Evolutionary conservation across 1,140 invertebrate genomes (phyloP).

Genomic region (Philopotamus ludificatus): DNA sequence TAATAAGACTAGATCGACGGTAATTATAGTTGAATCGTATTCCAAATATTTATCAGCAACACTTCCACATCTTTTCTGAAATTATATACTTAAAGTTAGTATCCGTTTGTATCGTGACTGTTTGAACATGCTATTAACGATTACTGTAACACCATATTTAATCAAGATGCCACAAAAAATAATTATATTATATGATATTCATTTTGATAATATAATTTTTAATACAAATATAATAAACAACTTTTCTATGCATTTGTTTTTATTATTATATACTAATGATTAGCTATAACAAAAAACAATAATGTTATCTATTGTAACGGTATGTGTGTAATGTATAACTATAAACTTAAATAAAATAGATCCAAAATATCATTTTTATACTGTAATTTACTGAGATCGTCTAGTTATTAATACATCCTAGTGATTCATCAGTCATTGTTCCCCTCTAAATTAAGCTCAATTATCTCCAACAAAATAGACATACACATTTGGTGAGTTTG

Average conservation of each 20-base stretch:
- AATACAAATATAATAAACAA: no score
- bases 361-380: neutral
- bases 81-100: constrained; percentile 44
- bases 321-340: neutral
- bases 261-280: no score
- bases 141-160: neutral
- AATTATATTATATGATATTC: no score
- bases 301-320: constrained; percentile 4
- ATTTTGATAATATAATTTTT: no score
- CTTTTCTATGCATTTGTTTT: no score
- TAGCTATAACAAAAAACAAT: constrained; percentile 11
- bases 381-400: neutral
- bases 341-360: neutral
- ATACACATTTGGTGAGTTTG: constrained; percentile 72
- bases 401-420: neutral
- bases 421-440: neutral
- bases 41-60: constrained; percentile 87
- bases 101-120: no score
- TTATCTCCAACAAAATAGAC: constrained; percentile 42
- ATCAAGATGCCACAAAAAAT: constrained; percentile 7
- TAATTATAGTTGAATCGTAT: constrained; percentile 79
- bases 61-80: constrained; percentile 69
- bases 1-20: constrained; percentile 78
- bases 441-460: neutral
- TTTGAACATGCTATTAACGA: neutral